phyloP scores from a whole-genome alignment of 2,888 invertebrate species.

The Resseliella maxima region DNA sequence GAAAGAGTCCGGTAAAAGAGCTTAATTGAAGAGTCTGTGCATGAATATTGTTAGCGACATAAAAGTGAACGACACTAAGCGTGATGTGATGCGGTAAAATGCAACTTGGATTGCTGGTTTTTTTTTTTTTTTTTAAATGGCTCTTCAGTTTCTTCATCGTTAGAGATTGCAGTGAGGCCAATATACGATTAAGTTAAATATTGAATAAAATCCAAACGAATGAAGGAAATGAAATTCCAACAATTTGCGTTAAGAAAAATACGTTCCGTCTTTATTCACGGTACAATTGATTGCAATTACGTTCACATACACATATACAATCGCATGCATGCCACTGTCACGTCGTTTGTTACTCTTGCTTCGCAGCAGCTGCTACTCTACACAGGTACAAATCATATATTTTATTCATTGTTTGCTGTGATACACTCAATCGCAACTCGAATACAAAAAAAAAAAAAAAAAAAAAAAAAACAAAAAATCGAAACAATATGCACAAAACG shows the following conservation, averaged over 20 bases:
- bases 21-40: too few species aligned
- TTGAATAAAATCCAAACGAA: background rate
- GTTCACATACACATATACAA: background rate
- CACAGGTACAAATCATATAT: background rate
- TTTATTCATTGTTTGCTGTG: background rate
- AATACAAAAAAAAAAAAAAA: background rate
- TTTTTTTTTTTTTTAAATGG: background rate
- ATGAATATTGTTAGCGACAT: too few species aligned
- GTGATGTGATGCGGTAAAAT: too few species aligned
- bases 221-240: slow-evolving; percentile 20
- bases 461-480: too few species aligned
- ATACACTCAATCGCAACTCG: slow-evolving; percentile 6
- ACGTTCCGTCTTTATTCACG: slow-evolving; percentile 13
- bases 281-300: background rate
- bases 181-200: too few species aligned
- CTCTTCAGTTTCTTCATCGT: background rate
- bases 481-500: background rate
- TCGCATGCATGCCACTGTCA: background rate
- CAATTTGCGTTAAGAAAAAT: background rate
- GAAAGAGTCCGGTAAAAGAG: too few species aligned
- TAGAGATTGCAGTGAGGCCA: background rate
- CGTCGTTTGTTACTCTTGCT: background rate
- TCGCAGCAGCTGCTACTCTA: background rate
- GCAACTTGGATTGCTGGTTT: too few species aligned
- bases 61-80: too few species aligned